phyloP scores from a whole-genome alignment of 1,140 invertebrate genomes.

The Antheraea pernyi region DNA sequence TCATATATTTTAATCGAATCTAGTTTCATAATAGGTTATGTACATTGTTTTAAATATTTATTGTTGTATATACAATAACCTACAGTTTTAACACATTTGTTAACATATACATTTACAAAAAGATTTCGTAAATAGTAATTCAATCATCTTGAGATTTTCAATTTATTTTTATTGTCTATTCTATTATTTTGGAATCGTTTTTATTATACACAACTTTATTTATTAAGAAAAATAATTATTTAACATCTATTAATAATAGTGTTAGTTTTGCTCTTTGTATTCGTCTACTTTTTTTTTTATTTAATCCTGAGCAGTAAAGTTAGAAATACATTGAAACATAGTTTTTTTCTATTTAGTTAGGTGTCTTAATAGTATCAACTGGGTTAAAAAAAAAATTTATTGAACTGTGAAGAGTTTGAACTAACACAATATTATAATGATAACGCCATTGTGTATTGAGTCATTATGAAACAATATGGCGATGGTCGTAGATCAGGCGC shows the following conservation, averaged over 20 bases:
- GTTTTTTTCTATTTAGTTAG: no score
- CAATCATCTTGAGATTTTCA: background rate
- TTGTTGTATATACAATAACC: no score
- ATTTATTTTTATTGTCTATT: background rate
- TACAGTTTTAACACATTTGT: no score
- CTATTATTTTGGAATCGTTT: background rate
- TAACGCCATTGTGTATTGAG: slow-evolving; percentile 37
- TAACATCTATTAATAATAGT: no score
- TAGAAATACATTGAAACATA: no score
- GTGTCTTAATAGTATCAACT: no score
- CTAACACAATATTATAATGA: background rate
- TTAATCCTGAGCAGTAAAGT: no score
- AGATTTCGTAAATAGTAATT: background rate
- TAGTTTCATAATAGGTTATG: background rate
- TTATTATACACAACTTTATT: no score
- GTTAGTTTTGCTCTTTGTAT: no score
- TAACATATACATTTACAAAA: background rate
- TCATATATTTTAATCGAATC: background rate
- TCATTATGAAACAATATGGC: slow-evolving; percentile 70
- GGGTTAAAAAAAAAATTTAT: background rate
- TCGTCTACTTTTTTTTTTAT: no score
- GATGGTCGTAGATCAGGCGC: slow-evolving; percentile 56
- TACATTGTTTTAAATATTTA: background rate
- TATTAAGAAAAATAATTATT: no score
- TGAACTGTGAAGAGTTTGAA: background rate